Evolutionary conservation across 1,140 invertebrate genomes (phyloP).

Genomic region (Neelides sp.): DNA sequence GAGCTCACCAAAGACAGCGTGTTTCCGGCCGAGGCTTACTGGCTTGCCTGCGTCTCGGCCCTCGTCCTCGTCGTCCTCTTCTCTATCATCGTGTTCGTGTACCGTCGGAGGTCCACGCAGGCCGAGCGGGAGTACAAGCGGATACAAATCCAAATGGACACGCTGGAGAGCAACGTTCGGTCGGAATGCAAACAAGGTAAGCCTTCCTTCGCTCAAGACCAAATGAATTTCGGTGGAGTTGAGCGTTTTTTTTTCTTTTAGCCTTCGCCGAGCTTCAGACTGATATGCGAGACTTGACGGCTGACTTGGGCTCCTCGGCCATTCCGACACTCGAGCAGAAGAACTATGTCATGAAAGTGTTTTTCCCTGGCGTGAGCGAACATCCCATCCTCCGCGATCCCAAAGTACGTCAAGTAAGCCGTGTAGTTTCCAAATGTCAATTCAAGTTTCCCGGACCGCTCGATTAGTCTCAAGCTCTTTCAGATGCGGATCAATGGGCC

Average conservation of each 20-base stretch:
- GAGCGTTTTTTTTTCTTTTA: conserved; percentile 34
- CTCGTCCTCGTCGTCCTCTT: conserved; percentile 70
- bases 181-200: conserved; percentile 89
- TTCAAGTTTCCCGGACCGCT: background rate
- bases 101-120: conserved; percentile 81
- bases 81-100: conserved; percentile 71
- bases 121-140: conserved; percentile 91
- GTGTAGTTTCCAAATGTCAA: conserved; percentile 2
- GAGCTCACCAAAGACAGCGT: conserved; percentile 70
- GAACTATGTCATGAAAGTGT: conserved; percentile 96
- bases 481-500: conserved; percentile 56
- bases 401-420: conserved; percentile 42
- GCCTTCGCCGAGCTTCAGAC: conserved; percentile 98
- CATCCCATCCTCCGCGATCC: conserved; percentile 80
- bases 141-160: conserved; percentile 98
- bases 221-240: no score
- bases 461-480: conserved; percentile 21
- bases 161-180: conserved; percentile 92
- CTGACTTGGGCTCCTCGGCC: conserved; percentile 85
- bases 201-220: no score
- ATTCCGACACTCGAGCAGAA: conserved; percentile 92
- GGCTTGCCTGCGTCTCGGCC: conserved; percentile 68
- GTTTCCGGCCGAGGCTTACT: conserved; percentile 73
- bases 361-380: conserved; percentile 87
- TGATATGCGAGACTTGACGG: conserved; percentile 95